Percentiles rank a stretch among this genome's conserved stretches.
These are phyloP conservation scores for Drosophila limbata DNA, from an alignment of 2,888 invertebrate genomes.

Conservation along the genomic window DNA sequence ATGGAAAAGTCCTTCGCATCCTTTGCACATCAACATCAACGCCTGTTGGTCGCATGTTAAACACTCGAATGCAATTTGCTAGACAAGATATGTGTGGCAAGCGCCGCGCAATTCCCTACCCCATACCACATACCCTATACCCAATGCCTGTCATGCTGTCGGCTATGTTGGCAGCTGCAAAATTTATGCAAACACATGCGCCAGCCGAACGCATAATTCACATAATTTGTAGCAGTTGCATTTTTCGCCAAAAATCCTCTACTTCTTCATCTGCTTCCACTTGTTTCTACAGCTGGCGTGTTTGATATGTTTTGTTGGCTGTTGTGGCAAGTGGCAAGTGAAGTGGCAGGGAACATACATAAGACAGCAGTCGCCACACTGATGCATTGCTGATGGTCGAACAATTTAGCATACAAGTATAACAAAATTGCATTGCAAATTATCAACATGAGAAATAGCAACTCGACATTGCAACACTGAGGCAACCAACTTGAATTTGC, in stretches of 20 bases:
- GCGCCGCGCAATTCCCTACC: constrained; percentile 3
- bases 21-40: constrained; percentile 76
- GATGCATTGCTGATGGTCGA: constrained; percentile 79
- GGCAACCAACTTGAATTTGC: constrained; percentile 13
- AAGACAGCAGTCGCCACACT: constrained; percentile 58
- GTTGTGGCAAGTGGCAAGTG: constrained; percentile 36
- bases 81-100: constrained; percentile 79
- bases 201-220: constrained; percentile 77
- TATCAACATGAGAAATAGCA: constrained; percentile 32
- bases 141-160: constrained; percentile 45
- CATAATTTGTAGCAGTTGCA: constrained; percentile 79
- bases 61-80: constrained; percentile 82
- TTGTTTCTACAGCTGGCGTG: constrained; percentile 31
- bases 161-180: constrained; percentile 72
- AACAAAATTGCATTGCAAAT: constrained; percentile 75
- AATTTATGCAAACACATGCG: constrained; percentile 79
- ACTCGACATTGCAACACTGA: not conserved
- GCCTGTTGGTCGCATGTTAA: constrained; percentile 79
- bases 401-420: constrained; percentile 61
- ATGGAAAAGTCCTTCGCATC: constrained; percentile 79
- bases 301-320: constrained; percentile 58
- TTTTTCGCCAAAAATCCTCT: constrained; percentile 71
- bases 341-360: constrained; percentile 19
- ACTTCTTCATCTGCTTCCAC: constrained; percentile 28
- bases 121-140: constrained; percentile 14